These are phyloP conservation scores for Procambarus clarkii DNA, from an alignment of 1,140 invertebrate species.

Conservation along the genomic window DNA sequence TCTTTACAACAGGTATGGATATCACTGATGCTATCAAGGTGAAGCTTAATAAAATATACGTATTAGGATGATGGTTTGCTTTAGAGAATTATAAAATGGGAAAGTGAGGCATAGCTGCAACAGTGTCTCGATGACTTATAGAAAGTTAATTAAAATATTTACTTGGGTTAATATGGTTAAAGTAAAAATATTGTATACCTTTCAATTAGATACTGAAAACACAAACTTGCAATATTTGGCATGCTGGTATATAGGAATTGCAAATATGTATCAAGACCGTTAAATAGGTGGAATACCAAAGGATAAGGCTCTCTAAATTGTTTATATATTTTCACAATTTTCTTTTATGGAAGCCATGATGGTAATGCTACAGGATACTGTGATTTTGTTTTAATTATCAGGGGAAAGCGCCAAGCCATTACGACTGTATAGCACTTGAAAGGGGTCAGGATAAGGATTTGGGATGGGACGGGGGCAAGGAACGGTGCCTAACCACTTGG, in stretches of 20 bases:
- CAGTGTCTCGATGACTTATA: not conserved
- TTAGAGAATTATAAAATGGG: not conserved
- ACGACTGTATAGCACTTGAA: too few species aligned
- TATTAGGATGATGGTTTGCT: not conserved
- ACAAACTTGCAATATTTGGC: not conserved
- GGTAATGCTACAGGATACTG: too few species aligned
- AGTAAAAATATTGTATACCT: not conserved
- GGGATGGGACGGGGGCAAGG: too few species aligned
- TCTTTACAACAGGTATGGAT: not conserved
- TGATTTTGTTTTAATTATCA: too few species aligned
- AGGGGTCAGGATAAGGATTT: too few species aligned
- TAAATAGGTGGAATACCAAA: not conserved
- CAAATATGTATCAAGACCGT: not conserved
- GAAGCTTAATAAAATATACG: not conserved
- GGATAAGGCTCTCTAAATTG: not conserved
- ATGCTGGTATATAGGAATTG: not conserved
- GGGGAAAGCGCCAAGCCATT: too few species aligned
- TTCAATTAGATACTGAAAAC: not conserved
- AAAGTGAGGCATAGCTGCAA: not conserved
- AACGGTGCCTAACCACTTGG: too few species aligned
- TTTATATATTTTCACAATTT: not conserved
- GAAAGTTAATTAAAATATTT: not conserved
- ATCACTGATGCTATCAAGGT: not conserved
- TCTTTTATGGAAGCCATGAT: not conserved
- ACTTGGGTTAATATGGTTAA: not conserved